Evolutionary conservation across 2,888 invertebrate species (phyloP), one percentile per base, ranked within the genome.

Genomic region (Anorthoa munda): DNA sequence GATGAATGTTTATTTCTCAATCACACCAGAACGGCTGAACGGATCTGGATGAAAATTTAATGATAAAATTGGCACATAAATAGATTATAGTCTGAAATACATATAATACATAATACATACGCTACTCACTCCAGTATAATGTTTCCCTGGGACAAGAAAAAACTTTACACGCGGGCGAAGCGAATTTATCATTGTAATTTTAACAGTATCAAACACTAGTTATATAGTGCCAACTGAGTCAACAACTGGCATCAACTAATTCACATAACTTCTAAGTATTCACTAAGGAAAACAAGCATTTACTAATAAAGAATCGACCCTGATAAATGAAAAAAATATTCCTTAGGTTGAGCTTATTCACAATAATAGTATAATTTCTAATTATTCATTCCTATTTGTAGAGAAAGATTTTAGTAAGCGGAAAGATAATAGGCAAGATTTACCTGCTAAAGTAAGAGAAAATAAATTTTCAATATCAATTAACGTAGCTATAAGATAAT

Each of bases 181-280:
- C 39, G 39, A 31, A 31, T 31, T 7, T 31, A 58, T 31, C 31
- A 58, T 50, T 53, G n/a, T 76, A 53, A 26, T 64, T 45, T 1
- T 45, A 46, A 56, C 26, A 66, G 55, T 67, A 75, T 46, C 17
- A 50, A 53, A 68, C 61, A 71, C n/a, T 59, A 50, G 15, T 72
- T 21, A n/a, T 39, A 59, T 26, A 18, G 12, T 13, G 48, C 31
- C 31, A 31, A 31, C 66, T 81, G 77, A 77, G 69, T 85, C 81
- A 83, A 68, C 51, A 21, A 39, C 17, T 61, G 13, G 53, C 23
- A 56, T 48, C 23, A 59, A 61, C 17, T 61, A 69, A 72, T 72
- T 59, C 58, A 75, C 68, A 71, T 18, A 65, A 55, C 1, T 85
- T 85, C 84, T 81, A n/a, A 75, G 86, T 83, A 85, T 58, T 65